Base-by-base conservation (phyloP, 92 coral and sea anemone genomes). In the Actinernus sp. region DNA sequence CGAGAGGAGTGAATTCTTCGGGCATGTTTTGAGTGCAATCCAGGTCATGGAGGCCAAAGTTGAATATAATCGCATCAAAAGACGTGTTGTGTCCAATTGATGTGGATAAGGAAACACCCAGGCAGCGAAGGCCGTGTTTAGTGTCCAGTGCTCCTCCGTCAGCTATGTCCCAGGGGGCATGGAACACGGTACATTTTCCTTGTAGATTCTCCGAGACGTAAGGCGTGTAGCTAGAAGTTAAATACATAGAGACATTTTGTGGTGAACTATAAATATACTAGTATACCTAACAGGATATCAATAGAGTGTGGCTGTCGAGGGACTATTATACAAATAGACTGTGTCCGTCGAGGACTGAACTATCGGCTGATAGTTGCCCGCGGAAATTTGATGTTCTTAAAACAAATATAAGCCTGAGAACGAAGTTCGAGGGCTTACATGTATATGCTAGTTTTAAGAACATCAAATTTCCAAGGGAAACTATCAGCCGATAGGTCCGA, bases 91-190 rank as follows among this genome's bases (percentile, higher is more conserved):
- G 60, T 39, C 63, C 64, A 55, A 3, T 63, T 23, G 77, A 58
- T 40, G 97, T 60, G 26, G 75, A 65, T 23, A 73, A 70, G 49
- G 84, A 50, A 19, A 87, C 52, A n/a, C 27, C 31, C 59, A 91
- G 55, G 47, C 97, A 91, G 29, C 60, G 62, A 2, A 87, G 43
- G 9, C 90, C 97, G 56, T 87, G 85, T 49, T 78, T 87, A 43
- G 97, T 58, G 74, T 91, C 97, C 74, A 87, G 84, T 26, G 97
- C 97, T 18, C 97, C 97, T 14, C 97, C 93, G 60, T 87, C 88
- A 14, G 0, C 24, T n/a, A 33, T 17, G 36, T 91, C 97, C 97
- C 97, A 91, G 12, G 97, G 93, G 40, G 97, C 75, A 72, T 91
- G 97, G 53, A 61, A 73, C 23, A 91, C 93, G 37, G 85, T 65